Conservation (phyloP, 1,140 invertebrate species). For the Drosophila melanica region DNA sequence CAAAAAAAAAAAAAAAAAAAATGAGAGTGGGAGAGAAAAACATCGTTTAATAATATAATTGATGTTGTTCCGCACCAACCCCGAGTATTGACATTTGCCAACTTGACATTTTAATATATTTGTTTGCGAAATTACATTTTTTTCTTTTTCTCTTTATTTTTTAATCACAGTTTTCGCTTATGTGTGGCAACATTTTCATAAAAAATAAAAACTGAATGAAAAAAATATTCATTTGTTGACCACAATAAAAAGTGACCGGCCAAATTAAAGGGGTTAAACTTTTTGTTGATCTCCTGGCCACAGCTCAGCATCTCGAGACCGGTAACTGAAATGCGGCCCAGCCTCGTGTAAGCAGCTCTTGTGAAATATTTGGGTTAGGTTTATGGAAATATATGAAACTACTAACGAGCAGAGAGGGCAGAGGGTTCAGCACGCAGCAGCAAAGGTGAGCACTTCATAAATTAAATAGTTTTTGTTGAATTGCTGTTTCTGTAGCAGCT, state of each 20-base stretch:
- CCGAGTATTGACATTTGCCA: slow-evolving; percentile 70
- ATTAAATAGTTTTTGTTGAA: slow-evolving; percentile 3
- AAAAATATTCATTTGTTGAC: slow-evolving; percentile 30
- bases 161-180: slow-evolving; percentile 28
- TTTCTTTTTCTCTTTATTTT: slow-evolving; percentile 3
- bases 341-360: slow-evolving; percentile 12
- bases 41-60: slow-evolving; percentile 65
- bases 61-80: slow-evolving; percentile 47
- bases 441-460: slow-evolving; percentile 5
- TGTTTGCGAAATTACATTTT: slow-evolving; percentile 54
- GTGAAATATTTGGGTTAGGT: slow-evolving; percentile 6
- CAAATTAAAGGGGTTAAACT: slow-evolving; percentile 48
- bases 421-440: slow-evolving; percentile 7
- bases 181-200: slow-evolving; percentile 34
- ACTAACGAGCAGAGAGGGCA: neutral
- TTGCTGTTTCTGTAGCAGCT: neutral
- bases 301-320: slow-evolving; percentile 12
- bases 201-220: slow-evolving; percentile 6
- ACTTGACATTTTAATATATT: slow-evolving; percentile 72
- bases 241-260: slow-evolving; percentile 34
- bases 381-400: neutral
- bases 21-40: slow-evolving; percentile 29
- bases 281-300: slow-evolving; percentile 48
- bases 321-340: neutral
- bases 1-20: slow-evolving; percentile 25